These are phyloP conservation scores for Ctenopoma kingsleyae DNA, from an alignment of 2,797 vertebrate genomes.

Conservation along the genomic window DNA sequence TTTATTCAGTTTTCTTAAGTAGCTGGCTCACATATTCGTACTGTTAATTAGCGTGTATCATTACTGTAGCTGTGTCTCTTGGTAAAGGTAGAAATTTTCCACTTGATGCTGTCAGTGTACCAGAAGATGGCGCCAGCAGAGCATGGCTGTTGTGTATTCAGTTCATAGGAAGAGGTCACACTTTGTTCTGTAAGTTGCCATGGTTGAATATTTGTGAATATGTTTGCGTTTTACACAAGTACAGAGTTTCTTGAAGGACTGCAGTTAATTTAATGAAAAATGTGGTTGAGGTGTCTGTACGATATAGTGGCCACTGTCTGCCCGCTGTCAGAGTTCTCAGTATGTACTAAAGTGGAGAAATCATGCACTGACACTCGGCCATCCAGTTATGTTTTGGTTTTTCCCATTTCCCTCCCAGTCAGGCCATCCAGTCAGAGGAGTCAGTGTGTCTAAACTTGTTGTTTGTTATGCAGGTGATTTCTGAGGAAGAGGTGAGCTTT, in stretches of 20 bases:
- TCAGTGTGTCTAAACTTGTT: slow-evolving; percentile 86
- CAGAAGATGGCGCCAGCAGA: slow-evolving; percentile 66
- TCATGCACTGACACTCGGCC: slow-evolving; percentile 62
- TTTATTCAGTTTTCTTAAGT: slow-evolving; percentile 8
- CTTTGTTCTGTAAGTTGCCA: not conserved
- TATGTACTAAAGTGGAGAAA: slow-evolving; percentile 28
- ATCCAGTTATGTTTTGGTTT: slow-evolving; percentile 68
- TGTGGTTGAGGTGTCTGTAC: not conserved
- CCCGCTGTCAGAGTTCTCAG: slow-evolving; percentile 20
- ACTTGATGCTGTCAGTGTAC: slow-evolving; percentile 17
- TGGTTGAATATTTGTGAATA: slow-evolving; percentile 1
- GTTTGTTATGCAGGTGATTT: slow-evolving; percentile 90
- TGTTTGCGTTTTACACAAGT: slow-evolving; percentile 1
- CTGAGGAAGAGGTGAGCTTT: slow-evolving; percentile 91
- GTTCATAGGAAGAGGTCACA: not conserved
- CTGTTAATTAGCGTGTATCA: slow-evolving; percentile 15
- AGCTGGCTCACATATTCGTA: not conserved
- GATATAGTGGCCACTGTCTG: not conserved
- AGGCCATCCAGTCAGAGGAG: slow-evolving; percentile 65
- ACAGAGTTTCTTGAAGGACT: not conserved
- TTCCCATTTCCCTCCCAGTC: slow-evolving; percentile 55
- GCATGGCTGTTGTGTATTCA: slow-evolving; percentile 2
- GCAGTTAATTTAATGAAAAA: slow-evolving; percentile 9
- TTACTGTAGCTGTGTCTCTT: not conserved
- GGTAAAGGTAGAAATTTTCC: not conserved